Base-by-base conservation (phyloP, 2,888 invertebrate species). In the Octonoba sinensis region DNA sequence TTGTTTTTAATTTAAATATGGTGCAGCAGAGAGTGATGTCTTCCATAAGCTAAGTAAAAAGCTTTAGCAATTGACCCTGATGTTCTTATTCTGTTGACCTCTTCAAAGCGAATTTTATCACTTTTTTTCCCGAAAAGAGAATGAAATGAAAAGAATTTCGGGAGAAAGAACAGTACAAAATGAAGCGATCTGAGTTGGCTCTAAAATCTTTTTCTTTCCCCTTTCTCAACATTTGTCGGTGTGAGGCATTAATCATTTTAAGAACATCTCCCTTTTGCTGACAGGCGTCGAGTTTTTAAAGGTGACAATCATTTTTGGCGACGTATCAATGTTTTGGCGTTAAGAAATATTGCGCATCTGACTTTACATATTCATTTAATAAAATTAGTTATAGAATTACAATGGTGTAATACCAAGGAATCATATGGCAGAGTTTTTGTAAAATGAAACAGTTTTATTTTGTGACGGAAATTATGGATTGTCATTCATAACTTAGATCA, bases 161-260 rank as follows among this genome's bases (percentile, higher is more conserved):
- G 22, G 15, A 44, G 70, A 49, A 44, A 24, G 46, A 36, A 54
- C 18, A 11, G 66, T 75, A 36, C 22, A 57, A 71, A 78, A 78
- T 71, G 71, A 78, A 71, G 77, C 59, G 70, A 78, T 78, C 71
- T 56, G 57, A 27, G 44, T 36, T 44, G 24, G 54, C 46, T 59
- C n/a, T 11, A 36, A 75, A 75, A 67, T 51, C 60, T 47, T 54
- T 70, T 59, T 59, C 49, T 24, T 18, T 44, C 64, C 57, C 57
- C 67, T 67, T 64, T 57, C 67, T 66, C 60, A 66, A 66, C 66
- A 79, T 67, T 79, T 73, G 79, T 72, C 72, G 67, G 72, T 27
- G 36, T 59, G 51, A 59, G 67, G 67, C 79, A 79, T 79, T 79
- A 79, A 79, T 79, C 79, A 72, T 79, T 73, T 73, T 57, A 60